Conservation (phyloP, 2,888 invertebrate genomes). For the Nemotelus pantherinus region DNA sequence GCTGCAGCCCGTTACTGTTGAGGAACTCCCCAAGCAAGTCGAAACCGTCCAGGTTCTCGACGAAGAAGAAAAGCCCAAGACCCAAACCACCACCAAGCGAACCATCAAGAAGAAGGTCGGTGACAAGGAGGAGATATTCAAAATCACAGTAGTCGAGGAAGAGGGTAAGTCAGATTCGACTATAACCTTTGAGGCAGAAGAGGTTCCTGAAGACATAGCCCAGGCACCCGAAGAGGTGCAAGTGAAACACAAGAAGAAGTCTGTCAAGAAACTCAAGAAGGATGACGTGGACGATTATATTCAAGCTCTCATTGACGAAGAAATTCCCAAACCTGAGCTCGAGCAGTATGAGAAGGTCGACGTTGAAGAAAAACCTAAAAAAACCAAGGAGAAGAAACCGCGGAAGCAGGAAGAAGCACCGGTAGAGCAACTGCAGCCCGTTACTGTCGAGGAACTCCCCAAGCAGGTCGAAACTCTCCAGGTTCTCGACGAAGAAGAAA, state of each 20-base stretch:
- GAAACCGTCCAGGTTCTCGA: conserved; percentile 58
- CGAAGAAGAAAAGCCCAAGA: conserved; percentile 54
- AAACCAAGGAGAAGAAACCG: conserved; percentile 54
- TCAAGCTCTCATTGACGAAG: conserved; percentile 62
- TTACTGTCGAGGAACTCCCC: conserved; percentile 47
- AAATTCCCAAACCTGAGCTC: conserved; percentile 63
- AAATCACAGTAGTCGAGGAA: conserved; percentile 60
- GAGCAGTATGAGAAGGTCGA: conserved; percentile 63
- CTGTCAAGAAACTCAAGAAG: conserved; percentile 57
- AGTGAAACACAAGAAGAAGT: conserved; percentile 54
- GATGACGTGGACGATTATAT: conserved; percentile 63
- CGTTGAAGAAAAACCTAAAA: conserved; percentile 60
- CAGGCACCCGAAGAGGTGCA: conserved; percentile 47
- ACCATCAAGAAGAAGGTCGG: conserved; percentile 61
- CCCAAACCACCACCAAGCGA: conserved; percentile 59
- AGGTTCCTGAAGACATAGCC: conserved; percentile 54
- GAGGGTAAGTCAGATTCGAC: conserved; percentile 55
- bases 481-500: conserved; percentile 57
- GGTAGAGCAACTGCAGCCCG: conserved; percentile 59
- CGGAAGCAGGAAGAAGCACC: conserved; percentile 57
- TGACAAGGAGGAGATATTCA: conserved; percentile 63
- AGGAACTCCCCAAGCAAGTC: conserved; percentile 55
- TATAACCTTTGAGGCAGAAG: conserved; percentile 58
- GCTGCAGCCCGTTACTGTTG: conserved; percentile 56
- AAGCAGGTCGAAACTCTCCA: conserved; percentile 52